Evolutionary conservation across 2,888 invertebrate species (phyloP), one percentile per base, ranked within the genome.

Genomic region (Drosophila aldrichi): DNA sequence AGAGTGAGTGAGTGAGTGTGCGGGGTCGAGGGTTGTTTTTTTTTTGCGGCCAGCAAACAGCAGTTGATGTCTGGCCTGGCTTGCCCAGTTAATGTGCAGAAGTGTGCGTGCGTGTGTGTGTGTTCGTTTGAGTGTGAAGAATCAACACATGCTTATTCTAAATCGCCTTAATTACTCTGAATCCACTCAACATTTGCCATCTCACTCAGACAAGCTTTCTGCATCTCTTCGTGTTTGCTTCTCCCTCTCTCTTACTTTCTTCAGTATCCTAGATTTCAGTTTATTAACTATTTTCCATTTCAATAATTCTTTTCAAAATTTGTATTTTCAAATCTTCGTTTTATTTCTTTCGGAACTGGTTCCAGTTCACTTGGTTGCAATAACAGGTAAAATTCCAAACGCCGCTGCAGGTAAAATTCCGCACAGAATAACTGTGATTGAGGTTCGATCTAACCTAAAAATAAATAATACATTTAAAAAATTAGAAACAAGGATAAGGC

Each of bases 91-190:
- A 20, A 34, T 58, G 7, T 55, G 36, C 16, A 9, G 3, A 22
- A 12, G 60, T 41, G 16, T 22, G 44, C 7, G 52, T 62, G 20
- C 52, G 41, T 60, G 12, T 22, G 60, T 56, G 43, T 48, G 44
- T 56, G 62, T 74, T 52, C 68, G 20, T 57, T 74, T 40, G 57
- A 69, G 75, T 74, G 75, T 75, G 60, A 74, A 75, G 32, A 74
- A 70, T 77, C 77, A 79, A 74, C 74, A 79, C 80, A 77, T 60
- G 63, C 71, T 79, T 67, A 79, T 74, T 62, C 49, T 54, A 79
- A 79, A 49, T 65, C 76, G 61, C 34, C 49, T 52, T 75, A 68
- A 77, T 79, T 70, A 75, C 63, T 60, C 38, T 16, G 20, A 49
- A 55, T 59, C 43, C 59, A 70, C 41, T 56, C 71, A 62, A 20